A percentile compares a stretch with the other conserved stretches of the same genome.
phyloP scores from a whole-genome alignment of 2,113 vertebrate genomes.

The Polyodon spathula region DNA sequence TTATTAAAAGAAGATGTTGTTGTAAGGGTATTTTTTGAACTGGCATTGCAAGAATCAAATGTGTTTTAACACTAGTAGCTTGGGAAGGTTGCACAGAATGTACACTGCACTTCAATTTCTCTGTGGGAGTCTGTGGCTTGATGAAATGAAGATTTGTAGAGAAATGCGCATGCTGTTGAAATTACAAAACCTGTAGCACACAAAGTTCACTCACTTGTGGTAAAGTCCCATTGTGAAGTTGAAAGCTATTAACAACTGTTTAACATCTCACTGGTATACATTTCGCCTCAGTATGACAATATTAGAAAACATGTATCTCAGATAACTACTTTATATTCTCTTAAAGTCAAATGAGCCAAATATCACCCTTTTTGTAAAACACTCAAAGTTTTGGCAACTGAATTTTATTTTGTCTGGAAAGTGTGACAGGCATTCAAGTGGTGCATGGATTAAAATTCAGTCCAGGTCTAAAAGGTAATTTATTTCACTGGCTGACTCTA shows the following conservation, averaged over 20 bases:
- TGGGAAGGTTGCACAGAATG: constrained; percentile 7
- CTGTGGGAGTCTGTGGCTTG: constrained; percentile 36
- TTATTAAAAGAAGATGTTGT: background rate
- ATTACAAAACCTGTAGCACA: background rate
- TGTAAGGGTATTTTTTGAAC: background rate
- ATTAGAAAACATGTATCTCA: background rate
- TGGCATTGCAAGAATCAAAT: background rate
- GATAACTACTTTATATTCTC: background rate
- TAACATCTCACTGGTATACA: background rate
- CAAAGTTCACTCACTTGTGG: constrained; percentile 16
- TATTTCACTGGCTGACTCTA: too few relatives aligned
- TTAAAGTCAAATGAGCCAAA: background rate
- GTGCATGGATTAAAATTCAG: too few relatives aligned
- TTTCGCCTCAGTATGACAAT: background rate
- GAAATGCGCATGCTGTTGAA: constrained; percentile 24
- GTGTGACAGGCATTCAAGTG: background rate
- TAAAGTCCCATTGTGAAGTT: background rate
- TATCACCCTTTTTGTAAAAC: background rate
- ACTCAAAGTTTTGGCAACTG: background rate
- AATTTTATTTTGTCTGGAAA: background rate
- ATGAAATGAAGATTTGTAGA: constrained; percentile 29
- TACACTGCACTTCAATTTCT: constrained; percentile 13
- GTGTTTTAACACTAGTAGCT: background rate
- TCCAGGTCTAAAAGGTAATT: too few relatives aligned
- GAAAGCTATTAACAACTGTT: background rate